Percentiles rank a stretch among this genome's conserved stretches.
Evolutionary conservation across 1,140 invertebrate species (phyloP).

Genomic region (Gonatopus flavifemur): DNA sequence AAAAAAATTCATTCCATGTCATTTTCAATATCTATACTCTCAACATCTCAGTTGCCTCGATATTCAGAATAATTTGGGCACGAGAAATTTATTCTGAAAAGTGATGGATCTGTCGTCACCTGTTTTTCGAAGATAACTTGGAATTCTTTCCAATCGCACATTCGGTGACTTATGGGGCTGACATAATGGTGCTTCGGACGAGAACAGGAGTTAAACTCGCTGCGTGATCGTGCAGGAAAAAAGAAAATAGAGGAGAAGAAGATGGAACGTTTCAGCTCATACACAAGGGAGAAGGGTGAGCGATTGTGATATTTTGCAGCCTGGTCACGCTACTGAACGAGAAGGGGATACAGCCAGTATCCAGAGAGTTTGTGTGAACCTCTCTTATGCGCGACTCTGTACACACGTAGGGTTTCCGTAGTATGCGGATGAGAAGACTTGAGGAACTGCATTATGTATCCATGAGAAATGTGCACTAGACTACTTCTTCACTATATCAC

Average conservation of each 20-base stretch:
- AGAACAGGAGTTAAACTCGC: neutral
- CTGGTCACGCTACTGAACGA: constrained; percentile 36
- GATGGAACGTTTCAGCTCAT: constrained; percentile 3
- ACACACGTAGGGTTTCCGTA: constrained; percentile 7
- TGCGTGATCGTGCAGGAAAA: constrained; percentile 9
- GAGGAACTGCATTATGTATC: constrained; percentile 47
- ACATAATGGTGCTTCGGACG: constrained; percentile 11
- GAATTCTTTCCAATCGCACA: constrained; percentile 30
- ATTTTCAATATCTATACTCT: too few species aligned
- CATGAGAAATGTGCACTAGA: constrained; percentile 21
- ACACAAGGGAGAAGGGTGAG: constrained; percentile 17
- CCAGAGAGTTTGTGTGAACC: neutral
- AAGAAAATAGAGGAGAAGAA: constrained; percentile 4
- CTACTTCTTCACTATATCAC: too few species aligned
- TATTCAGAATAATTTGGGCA: too few species aligned
- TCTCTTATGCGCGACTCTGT: neutral
- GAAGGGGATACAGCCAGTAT: too few species aligned
- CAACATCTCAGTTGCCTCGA: too few species aligned
- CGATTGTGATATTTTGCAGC: constrained; percentile 36
- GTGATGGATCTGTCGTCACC: too few species aligned
- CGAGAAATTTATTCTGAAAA: too few species aligned
- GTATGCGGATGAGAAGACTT: constrained; percentile 19
- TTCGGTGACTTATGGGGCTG: constrained; percentile 32
- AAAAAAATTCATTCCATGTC: too few species aligned
- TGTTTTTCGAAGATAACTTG: constrained; percentile 16